These are phyloP conservation scores for Ammodytes dubius DNA, from an alignment of 2,113 vertebrate genomes.

Conservation along the genomic window DNA sequence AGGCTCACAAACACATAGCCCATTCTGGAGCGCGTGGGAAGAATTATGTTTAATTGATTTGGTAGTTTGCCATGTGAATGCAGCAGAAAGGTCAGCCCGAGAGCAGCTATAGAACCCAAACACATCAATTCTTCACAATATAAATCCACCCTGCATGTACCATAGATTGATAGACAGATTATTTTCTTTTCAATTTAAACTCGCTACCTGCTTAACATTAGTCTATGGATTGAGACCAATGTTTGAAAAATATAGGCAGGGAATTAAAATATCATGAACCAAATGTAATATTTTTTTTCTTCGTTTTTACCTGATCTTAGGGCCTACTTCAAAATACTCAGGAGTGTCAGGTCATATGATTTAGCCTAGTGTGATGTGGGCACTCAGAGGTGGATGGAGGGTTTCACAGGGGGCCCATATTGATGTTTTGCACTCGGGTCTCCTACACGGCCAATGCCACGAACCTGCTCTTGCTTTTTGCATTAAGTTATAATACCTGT, in stretches of 20 bases:
- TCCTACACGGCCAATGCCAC: neutral
- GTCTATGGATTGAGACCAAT: no score
- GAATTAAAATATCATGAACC: no score
- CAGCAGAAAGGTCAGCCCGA: constrained; percentile 66
- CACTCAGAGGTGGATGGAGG: neutral
- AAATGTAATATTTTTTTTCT: no score
- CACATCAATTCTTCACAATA: constrained; percentile 35
- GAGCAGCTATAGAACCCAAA: constrained; percentile 55
- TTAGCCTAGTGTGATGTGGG: neutral
- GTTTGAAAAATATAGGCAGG: neutral
- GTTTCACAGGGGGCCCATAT: neutral
- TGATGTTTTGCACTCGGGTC: neutral
- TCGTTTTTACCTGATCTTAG: neutral
- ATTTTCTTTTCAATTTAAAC: no score
- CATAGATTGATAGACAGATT: constrained; percentile 11
- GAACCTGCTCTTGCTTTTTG: neutral
- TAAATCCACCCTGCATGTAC: neutral
- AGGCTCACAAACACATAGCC: constrained; percentile 29
- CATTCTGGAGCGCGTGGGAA: constrained; percentile 31
- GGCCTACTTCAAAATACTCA: neutral
- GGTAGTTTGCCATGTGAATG: constrained; percentile 63
- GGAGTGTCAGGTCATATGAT: neutral
- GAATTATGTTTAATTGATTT: constrained; percentile 73
- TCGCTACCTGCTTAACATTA: no score
- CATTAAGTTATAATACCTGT: neutral